Conservation (phyloP, 2,797 vertebrate species). For the Craterocephalus amniculus region DNA sequence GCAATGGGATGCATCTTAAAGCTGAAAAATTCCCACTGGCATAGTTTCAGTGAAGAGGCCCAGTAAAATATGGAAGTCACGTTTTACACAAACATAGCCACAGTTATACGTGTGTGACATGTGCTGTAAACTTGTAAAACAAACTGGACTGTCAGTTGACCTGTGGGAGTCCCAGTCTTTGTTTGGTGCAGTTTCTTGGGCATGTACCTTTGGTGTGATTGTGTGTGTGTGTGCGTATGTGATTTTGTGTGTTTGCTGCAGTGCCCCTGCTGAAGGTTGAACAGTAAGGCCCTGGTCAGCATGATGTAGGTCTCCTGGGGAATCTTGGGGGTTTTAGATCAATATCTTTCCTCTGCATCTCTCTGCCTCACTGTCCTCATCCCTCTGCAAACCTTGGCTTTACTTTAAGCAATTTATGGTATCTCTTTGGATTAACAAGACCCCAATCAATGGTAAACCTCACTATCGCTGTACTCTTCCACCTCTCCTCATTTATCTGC, state of each 20-base stretch:
- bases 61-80: too few relatives aligned
- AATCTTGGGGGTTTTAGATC: constrained; percentile 66
- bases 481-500: constrained; percentile 48
- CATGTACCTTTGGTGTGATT: constrained; percentile 27
- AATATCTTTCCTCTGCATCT: constrained; percentile 70
- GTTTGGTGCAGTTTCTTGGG: constrained; percentile 59
- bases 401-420: constrained; percentile 79
- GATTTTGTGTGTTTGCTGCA: constrained; percentile 69
- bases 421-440: constrained; percentile 71
- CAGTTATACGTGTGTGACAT: background rate
- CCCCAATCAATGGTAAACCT: constrained; percentile 73
- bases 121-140: background rate
- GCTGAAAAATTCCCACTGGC: background rate
- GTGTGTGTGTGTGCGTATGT: constrained; percentile 36
- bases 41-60: background rate
- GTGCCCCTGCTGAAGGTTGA: constrained; percentile 78
- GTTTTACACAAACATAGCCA: background rate
- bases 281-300: constrained; percentile 77
- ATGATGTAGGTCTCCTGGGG: constrained; percentile 72
- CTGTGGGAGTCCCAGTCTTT: constrained; percentile 28
- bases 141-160: constrained; percentile 1
- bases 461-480: constrained; percentile 50
- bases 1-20: background rate
- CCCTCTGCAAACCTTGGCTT: constrained; percentile 53
- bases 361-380: constrained; percentile 53